A percentile compares a stretch with the other conserved stretches of the same genome.
phyloP scores from a whole-genome alignment of 2,797 vertebrate species.

The Pseudopleuronectes americanus region DNA sequence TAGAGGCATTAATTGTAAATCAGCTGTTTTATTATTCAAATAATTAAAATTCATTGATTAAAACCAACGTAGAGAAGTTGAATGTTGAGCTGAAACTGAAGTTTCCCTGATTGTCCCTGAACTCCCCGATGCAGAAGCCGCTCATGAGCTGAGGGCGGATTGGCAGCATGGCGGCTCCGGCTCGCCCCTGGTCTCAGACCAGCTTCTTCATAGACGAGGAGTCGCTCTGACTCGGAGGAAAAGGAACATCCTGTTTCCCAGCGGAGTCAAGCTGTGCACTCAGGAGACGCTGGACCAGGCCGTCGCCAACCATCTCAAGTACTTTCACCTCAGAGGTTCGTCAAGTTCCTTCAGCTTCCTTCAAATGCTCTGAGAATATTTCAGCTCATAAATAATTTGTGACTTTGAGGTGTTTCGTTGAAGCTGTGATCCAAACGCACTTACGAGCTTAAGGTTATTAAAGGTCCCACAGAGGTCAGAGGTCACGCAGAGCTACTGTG shows the following conservation, averaged over 20 bases:
- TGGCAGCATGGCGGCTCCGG: slow-evolving; percentile 5
- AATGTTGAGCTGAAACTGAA: no score
- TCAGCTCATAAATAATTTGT: not conserved
- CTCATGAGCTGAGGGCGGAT: not conserved
- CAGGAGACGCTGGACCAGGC: slow-evolving; percentile 90
- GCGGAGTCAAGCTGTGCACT: slow-evolving; percentile 90
- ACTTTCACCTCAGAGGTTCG: slow-evolving; percentile 87
- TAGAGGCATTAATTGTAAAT: no score
- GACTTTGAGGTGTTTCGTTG: not conserved
- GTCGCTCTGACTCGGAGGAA: slow-evolving; percentile 78
- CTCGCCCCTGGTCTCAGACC: slow-evolving; percentile 1
- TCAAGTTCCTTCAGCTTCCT: not conserved
- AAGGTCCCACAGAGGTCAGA: slow-evolving; percentile 30
- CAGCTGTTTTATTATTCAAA: no score
- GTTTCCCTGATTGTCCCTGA: no score
- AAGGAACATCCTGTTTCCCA: slow-evolving; percentile 88
- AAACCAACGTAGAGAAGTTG: no score
- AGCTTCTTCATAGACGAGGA: slow-evolving; percentile 45
- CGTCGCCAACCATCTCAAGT: slow-evolving; percentile 87
- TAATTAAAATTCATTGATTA: no score
- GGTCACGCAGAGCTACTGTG: slow-evolving; percentile 13
- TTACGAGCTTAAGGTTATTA: slow-evolving; percentile 28
- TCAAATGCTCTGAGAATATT: no score
- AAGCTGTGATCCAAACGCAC: not conserved
- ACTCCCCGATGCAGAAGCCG: slow-evolving; percentile 6